Base-by-base conservation (phyloP, 1,140 invertebrate species). In the Aleiodes sp. region DNA sequence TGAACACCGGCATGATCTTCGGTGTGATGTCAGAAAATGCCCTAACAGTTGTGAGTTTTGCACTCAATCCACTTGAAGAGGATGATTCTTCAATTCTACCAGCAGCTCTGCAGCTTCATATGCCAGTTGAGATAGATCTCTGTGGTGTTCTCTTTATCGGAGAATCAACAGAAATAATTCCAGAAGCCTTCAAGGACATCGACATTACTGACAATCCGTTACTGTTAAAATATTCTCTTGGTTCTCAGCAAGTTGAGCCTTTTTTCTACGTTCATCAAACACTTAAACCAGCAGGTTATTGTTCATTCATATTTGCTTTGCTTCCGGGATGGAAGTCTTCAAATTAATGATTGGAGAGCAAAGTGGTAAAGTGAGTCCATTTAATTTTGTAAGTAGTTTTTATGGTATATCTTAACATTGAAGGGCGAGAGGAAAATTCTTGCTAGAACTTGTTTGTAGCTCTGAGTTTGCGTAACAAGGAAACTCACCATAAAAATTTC, bases 151-250 rank as follows among this genome's bases (percentile, higher is more conserved):
- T 92, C 26, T 91, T 89, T 69, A 88, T 92, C 70, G 88, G 87
- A 6, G 87, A 91, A 71, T 84, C 84, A 39, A 81, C 88, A 41
- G 82, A 84, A 57, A 87, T 88, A 73, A 81, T 91, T 59, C 88
- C 87, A 71, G 88, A 90, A 77, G 88, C 91, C 69, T 86, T 92
- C 61, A 90, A 90, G 87, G 89, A 91, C 78, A 89, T 93, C 72
- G 91, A 93, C 81, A 90, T 93, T 65, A 93, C 92, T 57, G 92
- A 93, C 78, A 93, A 93, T 84, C 92, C 91, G 28, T 85, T 93
- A 39, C 84, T 93, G 68, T 82, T 93, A 26, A 89, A 89, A 75
- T 90, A 87, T 73, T 84, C 85, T n/a, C 70, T 88, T 21, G 87
- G 86, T 68, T 84, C 88, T 10, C 77, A 86, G 59, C 87, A 88